Evolutionary conservation across 2,113 vertebrate genomes (phyloP).

Genomic region (Bos indicus): DNA sequence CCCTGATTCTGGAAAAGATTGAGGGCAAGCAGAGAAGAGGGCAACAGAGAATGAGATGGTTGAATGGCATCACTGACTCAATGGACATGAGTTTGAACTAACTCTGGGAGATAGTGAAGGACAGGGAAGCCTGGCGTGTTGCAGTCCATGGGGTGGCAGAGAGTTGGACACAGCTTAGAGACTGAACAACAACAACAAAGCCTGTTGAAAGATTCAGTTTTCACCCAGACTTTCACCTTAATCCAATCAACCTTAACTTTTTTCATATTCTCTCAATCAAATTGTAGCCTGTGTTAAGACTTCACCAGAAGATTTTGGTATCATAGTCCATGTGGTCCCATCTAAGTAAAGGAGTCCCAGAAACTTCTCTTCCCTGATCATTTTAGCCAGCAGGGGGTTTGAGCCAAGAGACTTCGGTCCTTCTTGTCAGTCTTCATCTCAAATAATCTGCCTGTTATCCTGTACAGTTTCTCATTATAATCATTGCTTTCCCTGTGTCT

Average conservation of each 20-base stretch:
- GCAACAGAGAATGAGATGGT: background rate
- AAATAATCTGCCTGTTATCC: background rate
- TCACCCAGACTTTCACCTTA: background rate
- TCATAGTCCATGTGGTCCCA: too few species aligned
- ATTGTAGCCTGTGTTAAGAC: background rate
- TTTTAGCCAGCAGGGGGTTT: background rate
- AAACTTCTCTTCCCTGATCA: background rate
- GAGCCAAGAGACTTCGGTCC: background rate
- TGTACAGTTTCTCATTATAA: background rate
- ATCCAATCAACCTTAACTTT: background rate
- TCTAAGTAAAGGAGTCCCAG: background rate
- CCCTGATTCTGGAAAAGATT: background rate
- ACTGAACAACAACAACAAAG: background rate
- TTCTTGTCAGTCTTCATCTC: background rate
- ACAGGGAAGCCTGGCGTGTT: background rate
- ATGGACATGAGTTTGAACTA: background rate
- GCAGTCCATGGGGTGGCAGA: background rate
- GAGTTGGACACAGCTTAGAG: background rate
- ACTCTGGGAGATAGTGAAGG: background rate
- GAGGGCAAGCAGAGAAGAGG: background rate
- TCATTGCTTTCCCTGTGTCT: background rate
- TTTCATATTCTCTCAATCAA: background rate
- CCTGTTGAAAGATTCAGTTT: background rate
- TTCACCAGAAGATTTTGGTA: background rate
- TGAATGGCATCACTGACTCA: background rate